These are phyloP conservation scores for Platycnemis pennipes DNA, from an alignment of 2,888 invertebrate genomes.

Conservation along the genomic window DNA sequence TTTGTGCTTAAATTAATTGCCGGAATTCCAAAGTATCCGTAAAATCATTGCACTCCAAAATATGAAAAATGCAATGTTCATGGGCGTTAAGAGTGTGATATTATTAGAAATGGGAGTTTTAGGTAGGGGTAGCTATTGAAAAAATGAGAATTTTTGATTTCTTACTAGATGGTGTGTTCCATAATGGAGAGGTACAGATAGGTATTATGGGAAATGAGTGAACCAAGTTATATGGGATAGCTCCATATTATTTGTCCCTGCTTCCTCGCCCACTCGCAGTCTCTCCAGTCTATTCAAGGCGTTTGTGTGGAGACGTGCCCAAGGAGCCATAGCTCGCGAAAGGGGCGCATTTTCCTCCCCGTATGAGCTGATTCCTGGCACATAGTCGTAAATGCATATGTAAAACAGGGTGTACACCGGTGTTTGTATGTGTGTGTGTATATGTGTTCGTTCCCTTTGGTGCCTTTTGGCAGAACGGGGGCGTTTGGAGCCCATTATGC, in stretches of 20 bases:
- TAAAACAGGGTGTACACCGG: not conserved
- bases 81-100: too few relatives aligned
- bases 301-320: not conserved
- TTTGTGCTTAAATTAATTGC: too few relatives aligned
- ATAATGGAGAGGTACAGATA: too few relatives aligned
- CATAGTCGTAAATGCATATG: not conserved
- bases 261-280: not conserved
- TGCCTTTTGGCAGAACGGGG: constrained; percentile 48
- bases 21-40: too few relatives aligned
- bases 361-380: not conserved
- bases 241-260: not conserved
- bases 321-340: not conserved
- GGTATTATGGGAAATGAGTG: too few relatives aligned
- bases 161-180: too few relatives aligned
- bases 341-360: not conserved
- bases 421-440: not conserved
- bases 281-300: not conserved
- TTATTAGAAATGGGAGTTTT: too few relatives aligned
- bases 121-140: too few relatives aligned
- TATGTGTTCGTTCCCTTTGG: constrained; percentile 22
- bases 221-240: not conserved
- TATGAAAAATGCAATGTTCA: too few relatives aligned
- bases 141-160: too few relatives aligned
- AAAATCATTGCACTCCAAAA: too few relatives aligned
- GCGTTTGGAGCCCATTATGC: constrained; percentile 29